phyloP scores from a whole-genome alignment of 2,797 vertebrate species.

The Pipistrellus pipistrellus region DNA sequence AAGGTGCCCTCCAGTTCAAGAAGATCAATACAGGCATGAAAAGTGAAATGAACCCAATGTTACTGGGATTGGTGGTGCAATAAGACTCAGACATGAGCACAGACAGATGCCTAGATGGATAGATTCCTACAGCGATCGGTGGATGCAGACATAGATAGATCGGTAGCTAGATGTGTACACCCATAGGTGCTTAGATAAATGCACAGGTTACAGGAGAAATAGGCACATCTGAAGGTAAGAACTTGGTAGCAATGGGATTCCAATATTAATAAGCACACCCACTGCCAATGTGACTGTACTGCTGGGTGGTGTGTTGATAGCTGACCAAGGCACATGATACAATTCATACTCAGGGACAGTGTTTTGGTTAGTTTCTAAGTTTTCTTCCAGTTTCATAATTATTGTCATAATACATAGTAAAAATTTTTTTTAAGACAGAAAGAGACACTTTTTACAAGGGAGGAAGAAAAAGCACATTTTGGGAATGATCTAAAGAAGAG shows the following conservation, averaged over 20 bases:
- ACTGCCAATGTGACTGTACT: not conserved
- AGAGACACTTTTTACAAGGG: not conserved
- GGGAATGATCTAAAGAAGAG: not conserved
- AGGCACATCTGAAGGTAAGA: not conserved
- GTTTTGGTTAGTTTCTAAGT: too few species aligned
- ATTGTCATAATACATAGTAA: not conserved
- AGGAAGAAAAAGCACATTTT: not conserved
- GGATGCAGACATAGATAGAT: not conserved
- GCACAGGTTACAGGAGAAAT: fast-evolving
- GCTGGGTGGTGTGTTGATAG: not conserved
- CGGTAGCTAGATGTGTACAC: fast-evolving
- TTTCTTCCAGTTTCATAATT: too few species aligned
- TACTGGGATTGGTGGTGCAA: not conserved
- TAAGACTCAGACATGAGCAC: not conserved
- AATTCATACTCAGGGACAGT: not conserved
- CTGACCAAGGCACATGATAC: fast-evolving
- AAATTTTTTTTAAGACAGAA: not conserved
- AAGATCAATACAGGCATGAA: not conserved
- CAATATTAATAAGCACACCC: not conserved
- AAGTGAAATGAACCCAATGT: not conserved
- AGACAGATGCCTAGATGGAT: too few species aligned
- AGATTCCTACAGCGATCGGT: not conserved
- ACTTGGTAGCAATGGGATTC: not conserved
- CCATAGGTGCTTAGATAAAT: not conserved
- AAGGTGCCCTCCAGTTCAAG: not conserved